These are phyloP conservation scores for Leptinotarsa haldemani DNA, from an alignment of 2,888 invertebrate genomes.

Conservation along the genomic window DNA sequence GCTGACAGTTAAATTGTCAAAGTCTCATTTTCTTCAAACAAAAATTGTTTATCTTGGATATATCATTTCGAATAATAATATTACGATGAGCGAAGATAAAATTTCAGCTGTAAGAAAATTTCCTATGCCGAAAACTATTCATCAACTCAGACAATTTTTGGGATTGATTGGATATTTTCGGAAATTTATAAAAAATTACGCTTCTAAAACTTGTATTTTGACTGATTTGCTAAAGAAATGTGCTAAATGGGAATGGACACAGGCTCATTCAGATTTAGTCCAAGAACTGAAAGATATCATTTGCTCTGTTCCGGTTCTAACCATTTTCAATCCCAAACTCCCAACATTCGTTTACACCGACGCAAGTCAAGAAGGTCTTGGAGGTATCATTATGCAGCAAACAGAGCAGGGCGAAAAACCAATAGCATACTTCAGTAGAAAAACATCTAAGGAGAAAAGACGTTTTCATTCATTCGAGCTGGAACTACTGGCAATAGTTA, in stretches of 20 bases:
- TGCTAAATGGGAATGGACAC: conserved; percentile 28
- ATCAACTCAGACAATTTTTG: conserved; percentile 32
- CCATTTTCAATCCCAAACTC: conserved; percentile 17
- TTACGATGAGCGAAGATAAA: conserved; percentile 22
- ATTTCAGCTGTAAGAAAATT: conserved; percentile 26
- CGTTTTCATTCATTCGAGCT: conserved; percentile 36
- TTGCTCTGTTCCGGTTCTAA: conserved; percentile 23
- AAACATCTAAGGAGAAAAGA: conserved; percentile 35
- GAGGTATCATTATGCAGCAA: conserved; percentile 39
- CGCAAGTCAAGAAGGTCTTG: conserved; percentile 39
- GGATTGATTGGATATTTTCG: conserved; percentile 32
- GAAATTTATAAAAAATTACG: conserved; percentile 30
- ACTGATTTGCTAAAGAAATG: conserved; percentile 27
- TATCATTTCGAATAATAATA: background rate
- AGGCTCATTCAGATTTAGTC: conserved; percentile 24
- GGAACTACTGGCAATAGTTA: conserved; percentile 33
- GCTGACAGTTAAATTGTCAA: conserved; percentile 20
- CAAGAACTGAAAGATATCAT: conserved; percentile 25
- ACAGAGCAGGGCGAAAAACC: conserved; percentile 29
- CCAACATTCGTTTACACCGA: conserved; percentile 38
- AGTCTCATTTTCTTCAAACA: conserved; percentile 14
- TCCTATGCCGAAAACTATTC: conserved; percentile 26
- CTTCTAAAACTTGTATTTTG: conserved; percentile 20
- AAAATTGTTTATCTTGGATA: conserved; percentile 20
- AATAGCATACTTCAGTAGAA: conserved; percentile 40